phyloP scores from a whole-genome alignment of 2,888 invertebrate genomes.

The Cheilosia pagana region DNA sequence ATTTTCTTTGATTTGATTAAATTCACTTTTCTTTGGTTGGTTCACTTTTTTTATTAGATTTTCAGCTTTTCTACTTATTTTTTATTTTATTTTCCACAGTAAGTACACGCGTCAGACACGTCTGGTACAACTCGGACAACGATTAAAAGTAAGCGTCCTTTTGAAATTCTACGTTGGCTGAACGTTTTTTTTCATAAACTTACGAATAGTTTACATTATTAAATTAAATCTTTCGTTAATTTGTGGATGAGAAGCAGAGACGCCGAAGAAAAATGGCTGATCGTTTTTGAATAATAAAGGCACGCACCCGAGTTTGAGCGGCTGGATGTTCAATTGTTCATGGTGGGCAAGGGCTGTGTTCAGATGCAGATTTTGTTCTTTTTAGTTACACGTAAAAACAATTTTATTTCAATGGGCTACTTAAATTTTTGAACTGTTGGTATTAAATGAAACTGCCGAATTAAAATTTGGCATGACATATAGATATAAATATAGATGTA shows the following conservation, averaged over 20 bases:
- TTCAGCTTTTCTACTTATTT: neutral
- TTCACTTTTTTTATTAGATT: neutral
- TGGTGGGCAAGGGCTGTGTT: neutral
- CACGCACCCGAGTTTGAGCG: neutral
- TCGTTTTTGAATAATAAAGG: neutral
- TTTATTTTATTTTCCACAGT: too few species aligned
- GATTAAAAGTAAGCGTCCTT: too few species aligned
- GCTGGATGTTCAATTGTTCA: neutral
- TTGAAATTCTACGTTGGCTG: neutral
- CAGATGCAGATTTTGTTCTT: neutral
- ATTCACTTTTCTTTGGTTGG: too few species aligned
- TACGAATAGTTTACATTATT: neutral
- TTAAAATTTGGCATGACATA: too few species aligned
- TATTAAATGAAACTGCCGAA: neutral
- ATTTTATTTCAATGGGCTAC: neutral
- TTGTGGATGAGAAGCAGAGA: neutral
- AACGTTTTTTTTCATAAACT: neutral
- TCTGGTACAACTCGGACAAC: too few species aligned
- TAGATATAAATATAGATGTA: too few species aligned
- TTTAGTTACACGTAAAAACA: neutral
- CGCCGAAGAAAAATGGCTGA: neutral
- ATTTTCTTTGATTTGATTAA: neutral
- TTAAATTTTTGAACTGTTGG: constrained; percentile 1
- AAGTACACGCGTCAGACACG: too few species aligned
- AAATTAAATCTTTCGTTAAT: neutral